Percentiles rank a stretch among this genome's conserved stretches.
Evolutionary conservation across 2,888 invertebrate species (phyloP).

Genomic region (Calameuta filiformis): DNA sequence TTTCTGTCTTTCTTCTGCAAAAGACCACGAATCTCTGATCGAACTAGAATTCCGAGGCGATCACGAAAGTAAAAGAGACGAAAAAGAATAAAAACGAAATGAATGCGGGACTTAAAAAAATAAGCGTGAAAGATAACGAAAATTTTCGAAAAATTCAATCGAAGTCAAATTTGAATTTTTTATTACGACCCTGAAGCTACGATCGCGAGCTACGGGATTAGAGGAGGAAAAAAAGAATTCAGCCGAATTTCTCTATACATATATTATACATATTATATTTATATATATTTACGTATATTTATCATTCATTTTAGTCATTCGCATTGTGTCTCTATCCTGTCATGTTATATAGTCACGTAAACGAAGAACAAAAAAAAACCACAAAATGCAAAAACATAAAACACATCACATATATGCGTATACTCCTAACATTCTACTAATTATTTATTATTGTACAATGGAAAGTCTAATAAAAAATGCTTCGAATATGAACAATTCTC

Average conservation of each 20-base stretch:
- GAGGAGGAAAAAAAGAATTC: conserved; percentile 11
- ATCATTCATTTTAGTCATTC: conserved; percentile 47
- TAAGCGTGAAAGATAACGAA: background rate
- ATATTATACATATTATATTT: conserved; percentile 26
- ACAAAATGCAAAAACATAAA: conserved; percentile 3
- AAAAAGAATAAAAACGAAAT: background rate
- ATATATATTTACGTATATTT: conserved; percentile 26
- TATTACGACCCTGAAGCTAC: conserved; percentile 1
- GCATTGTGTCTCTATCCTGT: conserved; percentile 20
- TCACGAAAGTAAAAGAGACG: background rate
- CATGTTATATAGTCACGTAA: conserved; percentile 9
- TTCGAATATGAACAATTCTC: conserved; percentile 46
- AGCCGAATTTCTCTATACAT: conserved; percentile 21
- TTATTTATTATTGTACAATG: conserved; percentile 63
- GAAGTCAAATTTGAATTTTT: background rate
- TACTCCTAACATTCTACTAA: conserved; percentile 54
- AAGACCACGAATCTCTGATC: background rate
- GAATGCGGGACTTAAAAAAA: background rate
- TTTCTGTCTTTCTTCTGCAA: background rate
- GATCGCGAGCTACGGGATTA: background rate
- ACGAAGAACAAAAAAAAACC: background rate
- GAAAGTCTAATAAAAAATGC: conserved; percentile 59
- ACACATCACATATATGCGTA: conserved; percentile 25
- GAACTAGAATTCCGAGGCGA: background rate
- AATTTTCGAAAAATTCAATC: background rate